These are phyloP conservation scores for Limenitis camilla DNA, from an alignment of 2,888 invertebrate genomes.

Conservation along the genomic window DNA sequence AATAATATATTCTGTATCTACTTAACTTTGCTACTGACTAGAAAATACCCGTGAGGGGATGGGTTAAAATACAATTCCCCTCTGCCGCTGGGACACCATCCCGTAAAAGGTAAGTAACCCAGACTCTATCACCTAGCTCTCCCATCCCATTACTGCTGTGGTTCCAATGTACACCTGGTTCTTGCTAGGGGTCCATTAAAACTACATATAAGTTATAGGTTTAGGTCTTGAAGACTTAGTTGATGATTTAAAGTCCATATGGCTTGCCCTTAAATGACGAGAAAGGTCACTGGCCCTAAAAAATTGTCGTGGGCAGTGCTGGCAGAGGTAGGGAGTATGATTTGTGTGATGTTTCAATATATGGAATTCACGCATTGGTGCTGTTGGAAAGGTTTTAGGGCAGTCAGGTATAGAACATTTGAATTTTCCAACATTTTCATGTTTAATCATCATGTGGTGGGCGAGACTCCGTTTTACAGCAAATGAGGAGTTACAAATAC, in stretches of 20 bases:
- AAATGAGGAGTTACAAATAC: constrained; percentile 51
- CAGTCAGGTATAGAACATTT: constrained; percentile 62
- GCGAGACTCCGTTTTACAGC: constrained; percentile 50
- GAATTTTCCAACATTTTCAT: constrained; percentile 56
- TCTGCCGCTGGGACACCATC: too few relatives aligned
- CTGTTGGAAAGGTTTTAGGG: constrained; percentile 53
- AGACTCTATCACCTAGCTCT: too few relatives aligned
- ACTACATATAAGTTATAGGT: constrained; percentile 8
- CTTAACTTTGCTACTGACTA: too few relatives aligned
- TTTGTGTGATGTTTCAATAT: constrained; percentile 62
- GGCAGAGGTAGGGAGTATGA: constrained; percentile 59
- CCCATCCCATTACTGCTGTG: too few relatives aligned
- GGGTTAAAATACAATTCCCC: too few relatives aligned
- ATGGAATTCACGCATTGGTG: constrained; percentile 63
- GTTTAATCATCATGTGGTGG: constrained; percentile 59
- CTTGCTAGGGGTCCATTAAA: too few relatives aligned
- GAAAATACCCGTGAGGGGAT: too few relatives aligned
- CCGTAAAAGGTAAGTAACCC: too few relatives aligned
- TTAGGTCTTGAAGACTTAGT: constrained; percentile 15
- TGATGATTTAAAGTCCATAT: constrained; percentile 42
- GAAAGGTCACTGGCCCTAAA: constrained; percentile 60
- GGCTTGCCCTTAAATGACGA: constrained; percentile 52
- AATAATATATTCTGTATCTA: too few relatives aligned
- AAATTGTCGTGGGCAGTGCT: constrained; percentile 59
- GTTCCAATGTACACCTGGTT: too few relatives aligned